These are phyloP conservation scores for Ploceus nigricollis DNA, from an alignment of 2,113 vertebrate genomes.

Conservation along the genomic window DNA sequence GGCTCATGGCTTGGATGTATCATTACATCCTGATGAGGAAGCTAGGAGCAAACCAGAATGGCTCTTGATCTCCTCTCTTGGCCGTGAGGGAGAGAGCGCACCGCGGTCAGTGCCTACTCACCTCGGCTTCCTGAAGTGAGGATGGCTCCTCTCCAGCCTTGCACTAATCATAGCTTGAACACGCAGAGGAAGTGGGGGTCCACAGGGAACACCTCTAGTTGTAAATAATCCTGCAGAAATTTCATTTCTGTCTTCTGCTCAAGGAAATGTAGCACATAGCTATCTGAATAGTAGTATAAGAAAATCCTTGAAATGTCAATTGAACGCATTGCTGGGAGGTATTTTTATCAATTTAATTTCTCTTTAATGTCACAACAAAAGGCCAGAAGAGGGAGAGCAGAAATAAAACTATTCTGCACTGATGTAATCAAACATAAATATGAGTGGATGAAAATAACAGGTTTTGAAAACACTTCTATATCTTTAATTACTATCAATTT, in stretches of 20 bases:
- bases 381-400: neutral
- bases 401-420: neutral
- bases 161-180: neutral
- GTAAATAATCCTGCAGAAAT: neutral
- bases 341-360: neutral
- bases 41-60: neutral
- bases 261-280: neutral
- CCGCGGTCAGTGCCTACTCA: neutral
- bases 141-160: neutral
- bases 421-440: neutral
- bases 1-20: neutral
- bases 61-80: conserved; percentile 1
- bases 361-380: neutral
- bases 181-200: neutral
- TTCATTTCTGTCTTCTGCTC: neutral
- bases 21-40: conserved; percentile 36
- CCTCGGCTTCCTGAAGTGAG: neutral
- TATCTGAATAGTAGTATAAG: neutral
- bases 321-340: neutral
- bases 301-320: neutral
- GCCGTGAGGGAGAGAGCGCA: neutral
- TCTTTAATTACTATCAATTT: neutral
- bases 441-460: neutral
- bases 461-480: neutral
- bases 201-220: neutral